Conservation (phyloP, 2,888 invertebrate genomes). For the Drosophila mayaguana region DNA sequence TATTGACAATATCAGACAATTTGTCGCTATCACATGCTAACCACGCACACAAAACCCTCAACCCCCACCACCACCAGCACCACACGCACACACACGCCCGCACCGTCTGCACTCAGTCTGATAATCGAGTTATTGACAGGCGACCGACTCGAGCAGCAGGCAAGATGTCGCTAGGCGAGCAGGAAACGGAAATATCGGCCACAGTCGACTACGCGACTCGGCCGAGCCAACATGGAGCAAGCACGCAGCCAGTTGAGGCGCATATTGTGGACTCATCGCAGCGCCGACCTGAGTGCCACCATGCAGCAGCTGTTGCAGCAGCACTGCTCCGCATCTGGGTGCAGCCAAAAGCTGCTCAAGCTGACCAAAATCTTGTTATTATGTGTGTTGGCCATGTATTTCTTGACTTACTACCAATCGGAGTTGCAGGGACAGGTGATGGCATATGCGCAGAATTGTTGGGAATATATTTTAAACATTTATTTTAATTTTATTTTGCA, state of each 20-base stretch:
- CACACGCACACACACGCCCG: conserved; percentile 2
- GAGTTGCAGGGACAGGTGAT: conserved; percentile 72
- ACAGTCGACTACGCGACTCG: conserved; percentile 49
- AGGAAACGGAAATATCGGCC: conserved; percentile 27
- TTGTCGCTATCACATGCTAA: conserved; percentile 73
- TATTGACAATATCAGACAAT: conserved; percentile 59
- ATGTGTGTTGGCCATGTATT: conserved; percentile 28
- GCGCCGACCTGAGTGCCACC: conserved; percentile 9
- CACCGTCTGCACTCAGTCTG: conserved; percentile 58
- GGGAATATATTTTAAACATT: not conserved
- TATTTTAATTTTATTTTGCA: no score
- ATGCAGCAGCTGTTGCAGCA: conserved; percentile 32
- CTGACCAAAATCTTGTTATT: conserved; percentile 36
- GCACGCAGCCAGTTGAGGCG: conserved; percentile 47
- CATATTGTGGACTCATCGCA: conserved; percentile 51
- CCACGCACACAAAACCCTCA: conserved; percentile 43
- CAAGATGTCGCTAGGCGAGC: conserved; percentile 3
- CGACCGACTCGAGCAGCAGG: conserved; percentile 56
- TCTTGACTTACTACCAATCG: conserved; percentile 56
- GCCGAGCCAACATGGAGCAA: conserved; percentile 59
- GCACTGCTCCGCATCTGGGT: conserved; percentile 25
- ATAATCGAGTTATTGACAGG: conserved; percentile 82
- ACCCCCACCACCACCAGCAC: not conserved
- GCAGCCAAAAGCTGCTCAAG: conserved; percentile 13
- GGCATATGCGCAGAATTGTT: not conserved